Conservation (phyloP, 2,113 vertebrate genomes). For the Morone saxatilis region DNA sequence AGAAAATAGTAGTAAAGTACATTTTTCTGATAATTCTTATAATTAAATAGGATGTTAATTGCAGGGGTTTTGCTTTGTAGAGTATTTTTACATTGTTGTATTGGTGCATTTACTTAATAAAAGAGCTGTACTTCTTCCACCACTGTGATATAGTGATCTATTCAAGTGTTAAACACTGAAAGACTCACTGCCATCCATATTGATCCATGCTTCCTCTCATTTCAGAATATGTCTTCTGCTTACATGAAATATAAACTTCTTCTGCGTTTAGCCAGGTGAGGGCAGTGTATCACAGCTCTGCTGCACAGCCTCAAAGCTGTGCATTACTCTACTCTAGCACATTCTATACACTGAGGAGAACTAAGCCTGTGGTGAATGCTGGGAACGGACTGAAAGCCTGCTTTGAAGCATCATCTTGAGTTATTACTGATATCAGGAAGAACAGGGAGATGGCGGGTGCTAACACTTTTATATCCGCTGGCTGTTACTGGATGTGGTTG, state of each 20-base stretch:
- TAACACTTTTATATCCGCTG: slow-evolving; percentile 42
- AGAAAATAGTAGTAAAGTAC: neutral
- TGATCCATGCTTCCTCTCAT: neutral
- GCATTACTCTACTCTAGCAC: neutral
- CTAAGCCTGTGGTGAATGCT: slow-evolving; percentile 23
- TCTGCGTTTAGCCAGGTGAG: slow-evolving; percentile 61
- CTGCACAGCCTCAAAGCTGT: neutral
- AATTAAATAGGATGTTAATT: neutral
- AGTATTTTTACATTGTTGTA: neutral
- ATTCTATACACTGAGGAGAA: slow-evolving; percentile 1
- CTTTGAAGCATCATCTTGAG: slow-evolving; percentile 60
- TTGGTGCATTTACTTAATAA: neutral
- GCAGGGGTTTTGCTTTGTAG: neutral
- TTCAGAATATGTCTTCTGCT: neutral
- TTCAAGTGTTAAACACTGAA: neutral
- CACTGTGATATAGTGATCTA: no score
- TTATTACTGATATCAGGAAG: slow-evolving; percentile 47
- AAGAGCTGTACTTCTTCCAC: no score
- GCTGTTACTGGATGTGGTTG: slow-evolving; percentile 27
- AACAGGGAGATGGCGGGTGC: slow-evolving; percentile 17
- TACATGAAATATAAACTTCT: neutral
- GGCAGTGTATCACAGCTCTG: slow-evolving; percentile 66
- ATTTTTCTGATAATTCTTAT: neutral
- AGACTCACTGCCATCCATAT: neutral
- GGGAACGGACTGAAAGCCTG: slow-evolving; percentile 22